Base-by-base conservation (phyloP, 2,888 invertebrate species). In the Bembecia ichneumoniformis region DNA sequence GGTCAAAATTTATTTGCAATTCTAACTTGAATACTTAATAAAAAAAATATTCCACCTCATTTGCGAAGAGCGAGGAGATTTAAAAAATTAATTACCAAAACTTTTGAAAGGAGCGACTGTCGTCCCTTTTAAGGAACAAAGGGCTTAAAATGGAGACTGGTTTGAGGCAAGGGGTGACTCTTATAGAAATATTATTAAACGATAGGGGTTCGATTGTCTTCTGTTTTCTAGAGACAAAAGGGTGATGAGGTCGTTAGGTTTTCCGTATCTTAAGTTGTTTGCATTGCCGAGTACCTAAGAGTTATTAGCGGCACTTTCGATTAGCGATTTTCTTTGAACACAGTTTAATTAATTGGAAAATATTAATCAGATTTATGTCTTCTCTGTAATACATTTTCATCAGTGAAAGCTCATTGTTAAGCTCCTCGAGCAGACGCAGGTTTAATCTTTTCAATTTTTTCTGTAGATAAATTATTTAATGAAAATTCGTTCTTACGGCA, bases 141-240 rank as follows among this genome's bases (percentile, higher is more conserved):
- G 67, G 66, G 68, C 67, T 73, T 72, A 69, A 64, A 70, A 60
- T 59, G 64, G 59, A 52, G 58, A 54, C 51, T 55, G 53, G 55
- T 56, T 55, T 55, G 17, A 15, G 44, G 53, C 57, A 63, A 58
- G 68, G 68, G 72, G 71, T 70, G 68, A 75, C 74, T 74, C 77
- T 73, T 70, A 75, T 70, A 68, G 76, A 74, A 82, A 78, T 78
- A 80, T 76, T 78, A 79, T 79, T 74, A 70, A 76, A 75, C 71
- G 76, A 70, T 65, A 62, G 64, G 59, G 66, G 66, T 77, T 82
- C 76, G 82, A 81, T 82, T 72, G 69, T 65, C 55, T 58, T 52
- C 64, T 65, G 65, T 66, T 58, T 55, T 53, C 43, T 28, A 52
- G 48, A 64, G 64, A 74, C 71, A 79, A 77, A 77, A 67, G 64